phyloP scores from a whole-genome alignment of 1,140 invertebrate genomes.

The Drosophila kurseongensis region DNA sequence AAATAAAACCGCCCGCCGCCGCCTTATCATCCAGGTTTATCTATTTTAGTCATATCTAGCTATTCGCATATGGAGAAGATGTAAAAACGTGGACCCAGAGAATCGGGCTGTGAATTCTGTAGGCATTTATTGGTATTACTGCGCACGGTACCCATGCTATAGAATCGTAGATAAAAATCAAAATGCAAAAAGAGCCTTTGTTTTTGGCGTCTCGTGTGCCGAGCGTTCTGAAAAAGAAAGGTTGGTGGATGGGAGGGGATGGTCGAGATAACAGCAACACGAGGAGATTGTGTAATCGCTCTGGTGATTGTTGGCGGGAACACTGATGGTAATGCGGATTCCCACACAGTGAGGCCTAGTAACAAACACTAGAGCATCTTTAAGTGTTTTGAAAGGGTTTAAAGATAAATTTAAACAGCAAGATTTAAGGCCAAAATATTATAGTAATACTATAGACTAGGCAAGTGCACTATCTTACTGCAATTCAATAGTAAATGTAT shows the following conservation, averaged over 20 bases:
- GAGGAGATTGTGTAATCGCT: constrained; percentile 51
- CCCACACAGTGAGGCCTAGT: not conserved
- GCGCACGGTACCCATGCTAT: constrained; percentile 35
- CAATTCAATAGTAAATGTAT: no score
- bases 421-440: no score
- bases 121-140: constrained; percentile 30
- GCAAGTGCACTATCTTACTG: no score
- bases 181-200: constrained; percentile 27
- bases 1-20: constrained; percentile 38
- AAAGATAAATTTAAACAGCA: no score
- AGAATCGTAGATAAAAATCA: constrained; percentile 46
- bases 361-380: no score
- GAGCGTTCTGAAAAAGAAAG: constrained; percentile 1
- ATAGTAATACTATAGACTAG: no score
- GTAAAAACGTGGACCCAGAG: constrained; percentile 11
- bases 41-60: constrained; percentile 27
- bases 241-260: constrained; percentile 2
- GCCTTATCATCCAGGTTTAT: constrained; percentile 53
- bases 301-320: constrained; percentile 13
- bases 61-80: constrained; percentile 19
- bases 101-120: constrained; percentile 17
- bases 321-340: constrained; percentile 19
- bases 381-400: not conserved
- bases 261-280: constrained; percentile 40
- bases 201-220: constrained; percentile 75